Conservation (phyloP, 2,888 invertebrate species). For the Apotomis betuletana region DNA sequence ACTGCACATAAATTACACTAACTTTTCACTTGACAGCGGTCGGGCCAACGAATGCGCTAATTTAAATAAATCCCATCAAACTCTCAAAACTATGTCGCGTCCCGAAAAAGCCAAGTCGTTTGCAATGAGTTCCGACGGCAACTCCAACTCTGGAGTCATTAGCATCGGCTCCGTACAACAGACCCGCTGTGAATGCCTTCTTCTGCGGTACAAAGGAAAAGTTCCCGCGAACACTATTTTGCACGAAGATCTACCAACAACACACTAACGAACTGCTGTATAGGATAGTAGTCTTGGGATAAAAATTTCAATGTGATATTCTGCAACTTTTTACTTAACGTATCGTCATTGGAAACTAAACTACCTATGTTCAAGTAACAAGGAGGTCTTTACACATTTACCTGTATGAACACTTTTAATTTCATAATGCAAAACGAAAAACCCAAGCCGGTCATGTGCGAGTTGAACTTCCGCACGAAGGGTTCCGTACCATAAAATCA, state of each 20-base stretch:
- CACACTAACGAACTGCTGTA: slow-evolving; percentile 25
- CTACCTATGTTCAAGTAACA: too few relatives aligned
- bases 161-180: slow-evolving; percentile 37
- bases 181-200: slow-evolving; percentile 28
- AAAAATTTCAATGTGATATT: background rate
- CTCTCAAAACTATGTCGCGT: background rate
- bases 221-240: slow-evolving; percentile 27
- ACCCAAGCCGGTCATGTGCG: too few relatives aligned
- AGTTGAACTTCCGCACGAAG: too few relatives aligned
- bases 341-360: too few relatives aligned
- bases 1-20: too few relatives aligned
- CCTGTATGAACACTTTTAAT: too few relatives aligned
- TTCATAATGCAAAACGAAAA: too few relatives aligned
- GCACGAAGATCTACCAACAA: slow-evolving; percentile 24
- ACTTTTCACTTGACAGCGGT: too few relatives aligned
- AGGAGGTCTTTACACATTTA: too few relatives aligned
- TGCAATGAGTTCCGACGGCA: slow-evolving; percentile 20
- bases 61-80: slow-evolving; percentile 16
- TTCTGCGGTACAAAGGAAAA: slow-evolving; percentile 35
- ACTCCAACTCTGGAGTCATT: slow-evolving; percentile 23
- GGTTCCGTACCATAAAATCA: too few relatives aligned
- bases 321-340: background rate
- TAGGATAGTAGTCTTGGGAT: slow-evolving; percentile 13
- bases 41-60: background rate
- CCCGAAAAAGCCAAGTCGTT: slow-evolving; percentile 14